Conservation (phyloP, 2,888 invertebrate genomes). For the Phyllotreta striolata region DNA sequence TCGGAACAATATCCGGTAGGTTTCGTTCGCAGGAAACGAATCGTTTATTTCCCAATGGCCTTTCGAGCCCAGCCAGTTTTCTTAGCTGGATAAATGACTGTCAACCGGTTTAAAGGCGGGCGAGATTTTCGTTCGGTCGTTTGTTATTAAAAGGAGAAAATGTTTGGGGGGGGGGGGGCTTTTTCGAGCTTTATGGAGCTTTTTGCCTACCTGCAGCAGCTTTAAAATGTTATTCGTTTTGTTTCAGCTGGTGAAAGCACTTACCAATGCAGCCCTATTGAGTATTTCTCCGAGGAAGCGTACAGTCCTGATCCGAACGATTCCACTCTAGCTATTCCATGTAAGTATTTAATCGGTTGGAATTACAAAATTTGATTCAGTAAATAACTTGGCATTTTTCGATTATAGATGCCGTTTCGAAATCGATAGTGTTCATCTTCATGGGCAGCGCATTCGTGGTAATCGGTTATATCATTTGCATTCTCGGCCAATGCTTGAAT, state of each 20-base stretch:
- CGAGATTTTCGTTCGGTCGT: not conserved
- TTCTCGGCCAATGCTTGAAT: slow-evolving; percentile 80
- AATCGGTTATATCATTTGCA: slow-evolving; percentile 81
- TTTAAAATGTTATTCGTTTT: not conserved
- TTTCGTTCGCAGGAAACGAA: slow-evolving; percentile 28
- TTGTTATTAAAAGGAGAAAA: not conserved
- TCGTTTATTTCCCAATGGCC: slow-evolving; percentile 27
- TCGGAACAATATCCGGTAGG: slow-evolving; percentile 46
- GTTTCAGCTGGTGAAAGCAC: slow-evolving; percentile 73
- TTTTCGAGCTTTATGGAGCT: not conserved
- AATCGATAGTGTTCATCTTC: slow-evolving; percentile 83
- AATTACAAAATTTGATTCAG: not conserved
- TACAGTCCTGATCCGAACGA: slow-evolving; percentile 89
- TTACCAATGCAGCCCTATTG: slow-evolving; percentile 81
- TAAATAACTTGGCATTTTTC: slow-evolving; percentile 22
- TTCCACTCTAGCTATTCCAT: slow-evolving; percentile 92
- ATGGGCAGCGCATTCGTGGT: slow-evolving; percentile 79
- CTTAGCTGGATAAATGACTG: slow-evolving; percentile 7
- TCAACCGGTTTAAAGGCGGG: no score
- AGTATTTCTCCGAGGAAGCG: slow-evolving; percentile 87
- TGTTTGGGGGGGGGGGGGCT: not conserved
- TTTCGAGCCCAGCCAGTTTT: slow-evolving; percentile 10
- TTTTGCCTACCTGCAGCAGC: no score
- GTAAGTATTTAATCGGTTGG: slow-evolving; percentile 69
- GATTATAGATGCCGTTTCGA: slow-evolving; percentile 83